Percentiles rank a stretch among this genome's conserved stretches.
phyloP scores from a whole-genome alignment of 2,888 invertebrate species.

The Xylota sylvarum region DNA sequence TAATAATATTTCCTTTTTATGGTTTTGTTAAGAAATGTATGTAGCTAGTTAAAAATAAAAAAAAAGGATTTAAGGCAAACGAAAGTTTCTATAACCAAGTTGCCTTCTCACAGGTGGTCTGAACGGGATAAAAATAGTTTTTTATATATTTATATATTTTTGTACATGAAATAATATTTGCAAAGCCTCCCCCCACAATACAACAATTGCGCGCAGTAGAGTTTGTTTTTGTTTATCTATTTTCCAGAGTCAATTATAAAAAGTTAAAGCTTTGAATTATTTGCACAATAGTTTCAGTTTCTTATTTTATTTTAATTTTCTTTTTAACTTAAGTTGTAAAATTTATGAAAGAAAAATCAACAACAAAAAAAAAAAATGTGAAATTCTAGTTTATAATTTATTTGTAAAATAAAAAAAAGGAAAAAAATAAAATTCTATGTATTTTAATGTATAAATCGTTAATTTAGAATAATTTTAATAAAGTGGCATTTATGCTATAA shows the following conservation, averaged over 20 bases:
- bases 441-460: conserved; percentile 39
- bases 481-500: conserved; percentile 36
- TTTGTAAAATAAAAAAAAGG: conserved; percentile 66
- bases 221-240: conserved; percentile 6
- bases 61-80: conserved; percentile 31
- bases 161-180: conserved; percentile 58
- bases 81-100: conserved; percentile 43
- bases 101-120: conserved; percentile 58
- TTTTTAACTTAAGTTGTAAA: conserved; percentile 56
- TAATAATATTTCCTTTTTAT: conserved; percentile 1
- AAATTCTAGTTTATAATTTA: conserved; percentile 72
- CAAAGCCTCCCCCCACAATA: conserved; percentile 12
- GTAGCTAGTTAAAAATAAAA: conserved; percentile 26
- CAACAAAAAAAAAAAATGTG: conserved; percentile 43
- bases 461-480: conserved; percentile 52
- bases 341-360: conserved; percentile 26
- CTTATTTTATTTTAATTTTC: conserved; percentile 23
- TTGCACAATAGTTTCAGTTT: conserved; percentile 41
- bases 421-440: conserved; percentile 17
- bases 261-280: conserved; percentile 16
- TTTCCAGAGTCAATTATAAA: conserved; percentile 53
- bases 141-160: conserved; percentile 61
- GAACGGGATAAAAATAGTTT: conserved; percentile 52
- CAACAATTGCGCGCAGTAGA: background rate
- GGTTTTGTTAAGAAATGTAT: conserved; percentile 34